Evolutionary conservation across 92 coral and sea anemone genomes (phyloP).

Genomic region (Plumapathes pennacea): DNA sequence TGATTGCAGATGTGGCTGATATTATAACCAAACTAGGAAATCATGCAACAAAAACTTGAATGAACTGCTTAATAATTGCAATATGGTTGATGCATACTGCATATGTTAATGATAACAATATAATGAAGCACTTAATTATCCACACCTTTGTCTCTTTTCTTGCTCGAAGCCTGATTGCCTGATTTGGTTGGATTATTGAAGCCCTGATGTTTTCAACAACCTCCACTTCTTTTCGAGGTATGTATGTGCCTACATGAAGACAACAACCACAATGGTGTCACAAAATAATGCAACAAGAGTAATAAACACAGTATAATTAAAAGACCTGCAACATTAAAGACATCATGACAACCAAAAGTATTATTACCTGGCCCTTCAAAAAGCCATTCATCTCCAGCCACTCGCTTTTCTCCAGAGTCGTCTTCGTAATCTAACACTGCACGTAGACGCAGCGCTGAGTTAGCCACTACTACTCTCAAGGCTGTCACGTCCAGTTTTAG

Average conservation of each 20-base stretch:
- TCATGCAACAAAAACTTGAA: not conserved
- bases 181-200: slow-evolving; percentile 90
- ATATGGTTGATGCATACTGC: not conserved
- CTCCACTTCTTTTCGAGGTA: slow-evolving; percentile 95
- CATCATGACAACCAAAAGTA: not conserved
- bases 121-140: not conserved
- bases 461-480: slow-evolving; percentile 86
- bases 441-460: slow-evolving; percentile 81
- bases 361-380: slow-evolving; percentile 99
- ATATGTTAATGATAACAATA: not conserved
- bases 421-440: slow-evolving; percentile 91
- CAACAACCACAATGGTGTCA: too few relatives aligned
- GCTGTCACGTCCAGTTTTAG: slow-evolving; percentile 72
- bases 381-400: slow-evolving; percentile 99
- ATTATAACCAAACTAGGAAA: too few relatives aligned
- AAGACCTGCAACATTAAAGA: not conserved
- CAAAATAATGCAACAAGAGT: too few relatives aligned
- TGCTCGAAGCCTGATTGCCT: slow-evolving; percentile 93
- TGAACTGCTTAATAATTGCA: not conserved
- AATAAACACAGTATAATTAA: not conserved
- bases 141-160: slow-evolving; percentile 94
- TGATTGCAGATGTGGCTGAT: too few relatives aligned
- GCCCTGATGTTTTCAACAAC: slow-evolving; percentile 90
- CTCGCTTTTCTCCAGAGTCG: slow-evolving; percentile 86
- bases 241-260: slow-evolving; percentile 81